Conservation (phyloP, 1,140 invertebrate species). For the Bombus turneri region DNA sequence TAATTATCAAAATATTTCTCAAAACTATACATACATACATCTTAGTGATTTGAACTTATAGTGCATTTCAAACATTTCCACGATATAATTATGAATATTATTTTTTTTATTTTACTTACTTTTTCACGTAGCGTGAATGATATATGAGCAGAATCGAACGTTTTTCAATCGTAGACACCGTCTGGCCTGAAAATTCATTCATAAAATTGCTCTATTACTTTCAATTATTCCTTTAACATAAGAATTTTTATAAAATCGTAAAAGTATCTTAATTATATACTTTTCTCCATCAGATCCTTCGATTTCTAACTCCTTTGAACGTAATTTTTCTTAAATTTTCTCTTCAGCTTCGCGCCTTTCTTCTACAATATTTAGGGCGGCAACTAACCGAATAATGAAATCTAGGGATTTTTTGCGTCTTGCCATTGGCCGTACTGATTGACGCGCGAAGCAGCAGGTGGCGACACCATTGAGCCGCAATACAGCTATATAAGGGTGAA, state of each 20-base stretch:
- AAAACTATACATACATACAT: neutral
- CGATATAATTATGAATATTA: neutral
- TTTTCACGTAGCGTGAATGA: fast-evolving
- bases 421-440: slow-evolving; percentile 24
- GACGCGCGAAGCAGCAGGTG: slow-evolving; percentile 41
- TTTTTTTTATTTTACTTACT: neutral
- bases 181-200: neutral
- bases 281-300: too few relatives aligned
- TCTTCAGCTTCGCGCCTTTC: neutral
- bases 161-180: neutral
- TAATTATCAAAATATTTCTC: neutral
- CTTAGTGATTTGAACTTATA: neutral
- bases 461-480: slow-evolving; percentile 36
- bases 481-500: slow-evolving; percentile 31
- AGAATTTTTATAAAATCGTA: neutral
- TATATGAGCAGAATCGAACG: neutral
- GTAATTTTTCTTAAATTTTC: neutral
- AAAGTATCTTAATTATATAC: neutral
- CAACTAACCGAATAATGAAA: neutral
- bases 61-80: neutral
- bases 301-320: neutral
- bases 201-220: too few relatives aligned
- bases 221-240: too few relatives aligned
- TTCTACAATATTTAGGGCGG: too few relatives aligned
- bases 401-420: slow-evolving; percentile 1